Percentiles rank a stretch among this genome's conserved stretches.
Evolutionary conservation across 2,797 vertebrate species (phyloP).

Genomic region (Tragelaphus eurycerus): DNA sequence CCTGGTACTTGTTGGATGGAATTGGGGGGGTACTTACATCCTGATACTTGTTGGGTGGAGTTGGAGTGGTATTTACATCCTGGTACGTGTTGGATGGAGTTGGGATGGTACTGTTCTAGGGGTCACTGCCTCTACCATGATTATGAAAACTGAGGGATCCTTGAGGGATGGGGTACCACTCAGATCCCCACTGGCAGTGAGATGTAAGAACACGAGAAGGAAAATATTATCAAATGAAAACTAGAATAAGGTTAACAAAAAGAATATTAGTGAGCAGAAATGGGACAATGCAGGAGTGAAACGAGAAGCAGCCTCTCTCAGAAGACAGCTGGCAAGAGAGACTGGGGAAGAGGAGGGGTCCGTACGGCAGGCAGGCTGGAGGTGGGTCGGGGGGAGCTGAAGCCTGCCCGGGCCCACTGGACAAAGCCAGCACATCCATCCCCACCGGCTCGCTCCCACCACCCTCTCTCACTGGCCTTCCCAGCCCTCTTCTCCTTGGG

Average conservation of each 20-base stretch:
- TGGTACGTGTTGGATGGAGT: no score
- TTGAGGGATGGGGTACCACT: not conserved
- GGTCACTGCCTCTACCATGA: not conserved
- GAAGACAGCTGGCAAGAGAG: not conserved
- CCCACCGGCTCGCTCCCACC: not conserved
- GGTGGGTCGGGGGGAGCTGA: not conserved
- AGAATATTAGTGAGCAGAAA: not conserved
- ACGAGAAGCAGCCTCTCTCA: not conserved
- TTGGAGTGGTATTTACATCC: no score
- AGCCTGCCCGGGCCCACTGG: not conserved
- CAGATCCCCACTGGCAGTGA: not conserved
- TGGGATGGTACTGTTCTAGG: not conserved
- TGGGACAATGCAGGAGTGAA: not conserved
- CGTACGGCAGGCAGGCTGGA: not conserved
- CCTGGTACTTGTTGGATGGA: no score
- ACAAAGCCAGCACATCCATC: rapidly evolving
- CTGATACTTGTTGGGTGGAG: rapidly evolving
- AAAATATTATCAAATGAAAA: not conserved
- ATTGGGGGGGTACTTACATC: no score
- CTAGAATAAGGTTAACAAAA: not conserved
- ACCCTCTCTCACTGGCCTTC: not conserved
- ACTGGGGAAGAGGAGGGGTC: not conserved
- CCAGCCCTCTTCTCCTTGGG: no score
- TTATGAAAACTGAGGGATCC: not conserved
- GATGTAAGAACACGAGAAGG: not conserved